Conservation (phyloP, 2,888 invertebrate genomes). For the Eurytoma adleriae region DNA sequence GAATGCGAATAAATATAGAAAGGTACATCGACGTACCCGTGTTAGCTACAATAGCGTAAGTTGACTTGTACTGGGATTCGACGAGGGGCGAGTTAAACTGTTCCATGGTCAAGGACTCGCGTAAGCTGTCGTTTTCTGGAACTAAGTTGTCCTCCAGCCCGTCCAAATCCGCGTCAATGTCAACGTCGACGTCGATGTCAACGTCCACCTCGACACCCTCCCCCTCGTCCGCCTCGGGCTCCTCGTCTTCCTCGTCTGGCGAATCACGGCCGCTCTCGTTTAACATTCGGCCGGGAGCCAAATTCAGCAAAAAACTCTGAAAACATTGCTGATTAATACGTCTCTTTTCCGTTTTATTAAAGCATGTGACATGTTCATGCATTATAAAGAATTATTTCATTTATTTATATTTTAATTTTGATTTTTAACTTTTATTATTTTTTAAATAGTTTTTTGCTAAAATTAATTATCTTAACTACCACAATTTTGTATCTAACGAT, state of each 20-base stretch:
- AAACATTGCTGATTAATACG: background rate
- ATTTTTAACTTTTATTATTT: no score
- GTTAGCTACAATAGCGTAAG: conserved; percentile 76
- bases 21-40: conserved; percentile 63
- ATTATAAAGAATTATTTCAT: no score
- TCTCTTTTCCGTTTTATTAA: no score
- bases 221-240: conserved; percentile 11
- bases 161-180: conserved; percentile 13
- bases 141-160: conserved; percentile 44
- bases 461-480: no score
- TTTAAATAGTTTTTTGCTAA: no score
- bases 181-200: conserved; percentile 1
- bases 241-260: conserved; percentile 70
- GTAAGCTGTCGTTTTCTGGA: conserved; percentile 70
- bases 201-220: conserved; percentile 16
- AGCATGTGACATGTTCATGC: no score
- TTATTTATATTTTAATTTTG: no score
- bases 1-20: no score
- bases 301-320: conserved; percentile 80
- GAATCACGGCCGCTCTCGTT: conserved; percentile 68
- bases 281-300: conserved; percentile 77
- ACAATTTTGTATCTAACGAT: no score
- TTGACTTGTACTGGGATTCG: conserved; percentile 77
- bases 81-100: conserved; percentile 79
- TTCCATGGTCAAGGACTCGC: conserved; percentile 75